Base-by-base conservation (phyloP, 2,888 invertebrate genomes). In the Phania funesta region DNA sequence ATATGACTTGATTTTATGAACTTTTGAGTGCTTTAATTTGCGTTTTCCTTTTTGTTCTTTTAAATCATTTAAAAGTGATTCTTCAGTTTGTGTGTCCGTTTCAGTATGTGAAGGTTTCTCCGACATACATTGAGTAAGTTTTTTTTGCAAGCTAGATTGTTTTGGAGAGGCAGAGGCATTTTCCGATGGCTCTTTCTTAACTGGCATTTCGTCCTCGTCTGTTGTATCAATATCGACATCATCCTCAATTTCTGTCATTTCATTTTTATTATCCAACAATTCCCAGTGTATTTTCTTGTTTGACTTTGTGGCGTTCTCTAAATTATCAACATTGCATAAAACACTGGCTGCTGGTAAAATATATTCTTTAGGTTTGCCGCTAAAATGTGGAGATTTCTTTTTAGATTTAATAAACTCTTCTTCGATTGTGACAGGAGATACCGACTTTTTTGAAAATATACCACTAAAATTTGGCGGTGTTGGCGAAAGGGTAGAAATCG, bases 391-490 rank as follows among this genome's bases (percentile, higher is more conserved):
- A 13, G 68, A 64, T 52, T 74, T 82, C 18, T 73, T 76, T 41
- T 62, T 76, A 3, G 13, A 16, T 46, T 68, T 73, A 20, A 3
- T 24, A 2, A 29, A 16, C n/a, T 70, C 58, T 1, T 82, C 82
- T 18, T 64, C 62, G 6, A 16, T 13, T n/a, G 44, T 3, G 8
- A 11, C 1, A n/a, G 9, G 0, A 16, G 26, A 3, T 0, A 29
- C 41, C 6, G 35, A 9, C 9, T 46, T 74, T 32, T 78, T 82
- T 3, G 82, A 78, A 65, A 82, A 82, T 20, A 82, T 65, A 0
- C 82, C 82, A 60, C 82, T 82, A 38, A 82, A 82, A 44, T 82
- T 78, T 9, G 82, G 54, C 1, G 82, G 82, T 44, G 78, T 78
- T 9, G 82, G 82, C 13, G 52, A 65, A n/a, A 20, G 48, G n/a